Evolutionary conservation across 2,888 invertebrate genomes (phyloP), one percentile per base, ranked within the genome.

Genomic region (Sthenelais limicola): DNA sequence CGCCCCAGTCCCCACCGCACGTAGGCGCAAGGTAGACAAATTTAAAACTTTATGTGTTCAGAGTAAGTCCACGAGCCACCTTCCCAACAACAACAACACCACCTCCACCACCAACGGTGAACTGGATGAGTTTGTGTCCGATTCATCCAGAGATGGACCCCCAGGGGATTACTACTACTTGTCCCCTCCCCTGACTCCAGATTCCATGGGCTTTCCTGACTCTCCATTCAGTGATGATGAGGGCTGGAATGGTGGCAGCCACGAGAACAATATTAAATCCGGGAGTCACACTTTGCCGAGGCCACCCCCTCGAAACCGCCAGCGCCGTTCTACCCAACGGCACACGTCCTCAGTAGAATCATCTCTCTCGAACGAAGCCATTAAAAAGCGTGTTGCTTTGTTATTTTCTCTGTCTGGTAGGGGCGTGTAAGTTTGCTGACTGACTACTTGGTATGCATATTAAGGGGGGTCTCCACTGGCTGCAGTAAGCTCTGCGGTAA

Each of bases 1-100:
- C 7, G 33, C 28, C 9, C 72, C 72, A 5, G 66, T 66, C 32
- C 66, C 72, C 15, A 66, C 72, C 1, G 35, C 35, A 7, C 72
- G 72, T 30, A 72, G 43, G 66, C 67, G 47, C 62, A 26, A 62
- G 28, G 12, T 58, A 18, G 30, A 33, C 15, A 54, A 54, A 26
- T 15, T 30, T 43, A 33, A n/a, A 15, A 24, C 43, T 26, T 18
- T 32, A 12, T 32, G 33, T 30, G 12, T 15, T 2, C 58, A 58
- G 5, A 32, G 58, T 18, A 3, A 33, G 32, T 58, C 58, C 58
- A 35, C 66, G 7, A 51, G 7, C 51, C 12, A 12, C 51, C 51
- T 51, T 12, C 12, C 51, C 15, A 18, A 43, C n/a, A 7, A 3
- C 56, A 56, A 9, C n/a, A n/a, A n/a, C n/a, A n/a, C n/a, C n/a